These are phyloP conservation scores for Crypturellus tataupa DNA, from an alignment of 2,797 vertebrate species.

Conservation along the genomic window DNA sequence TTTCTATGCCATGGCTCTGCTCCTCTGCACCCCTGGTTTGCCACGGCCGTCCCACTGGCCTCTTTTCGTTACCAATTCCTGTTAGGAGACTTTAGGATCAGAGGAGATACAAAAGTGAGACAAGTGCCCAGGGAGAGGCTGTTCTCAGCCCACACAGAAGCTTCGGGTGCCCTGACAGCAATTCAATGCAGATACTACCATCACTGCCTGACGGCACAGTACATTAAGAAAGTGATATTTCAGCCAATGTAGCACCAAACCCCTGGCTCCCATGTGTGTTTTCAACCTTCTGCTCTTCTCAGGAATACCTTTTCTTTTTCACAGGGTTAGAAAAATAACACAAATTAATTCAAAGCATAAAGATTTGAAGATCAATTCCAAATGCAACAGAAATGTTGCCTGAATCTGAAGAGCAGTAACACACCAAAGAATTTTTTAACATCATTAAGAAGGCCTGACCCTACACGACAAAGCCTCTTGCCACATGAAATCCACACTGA, in stretches of 20 bases:
- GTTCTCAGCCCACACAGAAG: neutral
- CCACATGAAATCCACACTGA: neutral
- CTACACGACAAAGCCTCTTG: neutral
- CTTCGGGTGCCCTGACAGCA: neutral
- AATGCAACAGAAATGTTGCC: neutral
- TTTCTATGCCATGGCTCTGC: neutral
- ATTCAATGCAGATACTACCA: neutral
- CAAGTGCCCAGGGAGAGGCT: neutral
- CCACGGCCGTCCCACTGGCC: neutral
- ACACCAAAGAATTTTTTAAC: neutral
- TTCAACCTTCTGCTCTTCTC: neutral
- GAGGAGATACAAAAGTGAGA: neutral
- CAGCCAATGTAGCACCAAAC: neutral
- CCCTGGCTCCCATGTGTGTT: neutral
- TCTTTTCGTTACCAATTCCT: neutral
- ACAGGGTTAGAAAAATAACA: neutral
- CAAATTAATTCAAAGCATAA: neutral
- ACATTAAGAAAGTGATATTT: neutral
- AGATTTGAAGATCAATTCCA: neutral
- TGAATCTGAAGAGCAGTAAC: neutral
- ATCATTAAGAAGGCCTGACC: neutral
- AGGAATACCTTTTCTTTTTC: neutral
- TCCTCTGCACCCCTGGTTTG: neutral
- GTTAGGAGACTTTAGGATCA: neutral
- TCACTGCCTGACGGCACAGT: neutral